A percentile compares a stretch with the other conserved stretches of the same genome.
phyloP scores from a whole-genome alignment of 1,140 invertebrate genomes.

The Drosophila pectinifera region DNA sequence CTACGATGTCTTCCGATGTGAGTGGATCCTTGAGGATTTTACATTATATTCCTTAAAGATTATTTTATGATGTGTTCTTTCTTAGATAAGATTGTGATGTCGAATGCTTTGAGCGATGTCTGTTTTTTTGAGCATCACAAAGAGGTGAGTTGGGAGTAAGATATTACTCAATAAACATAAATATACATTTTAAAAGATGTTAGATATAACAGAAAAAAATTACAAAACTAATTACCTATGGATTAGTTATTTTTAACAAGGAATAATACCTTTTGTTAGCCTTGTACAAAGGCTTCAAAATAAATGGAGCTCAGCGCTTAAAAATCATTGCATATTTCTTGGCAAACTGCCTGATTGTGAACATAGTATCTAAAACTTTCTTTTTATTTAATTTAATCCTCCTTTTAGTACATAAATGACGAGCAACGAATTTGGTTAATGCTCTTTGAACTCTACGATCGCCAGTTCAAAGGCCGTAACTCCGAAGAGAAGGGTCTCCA shows the following conservation, averaged over 20 bases:
- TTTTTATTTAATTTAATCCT: neutral
- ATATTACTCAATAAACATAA: too few species aligned
- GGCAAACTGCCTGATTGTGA: neutral
- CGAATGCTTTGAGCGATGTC: slow-evolving; percentile 88
- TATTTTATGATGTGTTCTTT: too few species aligned
- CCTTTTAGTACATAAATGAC: slow-evolving; percentile 64
- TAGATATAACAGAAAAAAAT: too few species aligned
- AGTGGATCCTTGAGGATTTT: slow-evolving; percentile 89
- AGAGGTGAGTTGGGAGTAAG: slow-evolving; percentile 85
- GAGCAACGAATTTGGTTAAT: slow-evolving; percentile 87
- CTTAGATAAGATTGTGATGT: slow-evolving; percentile 89
- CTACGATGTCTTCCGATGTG: slow-evolving; percentile 92
- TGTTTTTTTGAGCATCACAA: slow-evolving; percentile 87
- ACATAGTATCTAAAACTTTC: too few species aligned
- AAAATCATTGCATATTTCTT: neutral
- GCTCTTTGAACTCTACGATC: slow-evolving; percentile 88
- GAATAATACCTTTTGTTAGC: too few species aligned
- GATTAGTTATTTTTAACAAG: too few species aligned
- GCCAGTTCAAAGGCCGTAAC: slow-evolving; percentile 86
- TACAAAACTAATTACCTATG: too few species aligned
- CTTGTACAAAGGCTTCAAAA: too few species aligned
- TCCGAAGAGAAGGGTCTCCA: slow-evolving; percentile 76
- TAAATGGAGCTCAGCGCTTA: too few species aligned
- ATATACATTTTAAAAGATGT: too few species aligned
- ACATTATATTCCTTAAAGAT: neutral